These are phyloP conservation scores for Lycophotia porphyrea DNA, from an alignment of 2,888 invertebrate species.

Conservation along the genomic window DNA sequence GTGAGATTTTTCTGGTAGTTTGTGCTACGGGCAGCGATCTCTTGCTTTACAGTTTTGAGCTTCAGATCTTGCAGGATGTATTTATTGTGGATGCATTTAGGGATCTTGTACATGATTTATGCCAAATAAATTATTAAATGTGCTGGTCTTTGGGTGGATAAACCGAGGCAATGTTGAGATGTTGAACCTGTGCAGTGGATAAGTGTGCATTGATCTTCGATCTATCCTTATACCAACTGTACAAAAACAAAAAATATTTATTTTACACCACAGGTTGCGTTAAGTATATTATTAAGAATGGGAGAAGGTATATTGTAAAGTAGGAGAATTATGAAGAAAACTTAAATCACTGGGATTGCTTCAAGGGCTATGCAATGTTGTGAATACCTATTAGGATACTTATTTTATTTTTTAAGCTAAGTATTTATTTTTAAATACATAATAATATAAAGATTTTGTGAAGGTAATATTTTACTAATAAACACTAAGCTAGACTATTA, in stretches of 20 bases:
- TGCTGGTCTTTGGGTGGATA: neutral
- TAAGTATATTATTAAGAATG: neutral
- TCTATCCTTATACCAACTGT: neutral
- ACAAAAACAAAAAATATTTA: neutral
- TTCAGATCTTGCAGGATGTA: too few species aligned
- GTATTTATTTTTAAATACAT: slow-evolving; percentile 3
- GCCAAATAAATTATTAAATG: neutral
- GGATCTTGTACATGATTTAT: too few species aligned
- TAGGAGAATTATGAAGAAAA: neutral
- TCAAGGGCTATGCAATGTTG: slow-evolving; percentile 1
- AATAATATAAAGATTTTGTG: neutral
- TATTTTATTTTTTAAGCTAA: neutral
- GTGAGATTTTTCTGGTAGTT: too few species aligned
- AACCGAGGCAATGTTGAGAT: neutral
- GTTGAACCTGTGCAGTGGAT: neutral
- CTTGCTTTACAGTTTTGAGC: too few species aligned
- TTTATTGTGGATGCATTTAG: too few species aligned
- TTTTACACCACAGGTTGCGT: neutral
- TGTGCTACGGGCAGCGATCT: too few species aligned
- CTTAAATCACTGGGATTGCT: neutral
- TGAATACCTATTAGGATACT: neutral
- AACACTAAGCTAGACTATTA: neutral
- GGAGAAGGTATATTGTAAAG: neutral
- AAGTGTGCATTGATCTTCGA: neutral
- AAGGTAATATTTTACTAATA: slow-evolving; percentile 2